Percentiles rank a stretch among this genome's conserved stretches.
phyloP scores from a whole-genome alignment of 1,140 invertebrate species.

The Hypothenemus hampei region DNA sequence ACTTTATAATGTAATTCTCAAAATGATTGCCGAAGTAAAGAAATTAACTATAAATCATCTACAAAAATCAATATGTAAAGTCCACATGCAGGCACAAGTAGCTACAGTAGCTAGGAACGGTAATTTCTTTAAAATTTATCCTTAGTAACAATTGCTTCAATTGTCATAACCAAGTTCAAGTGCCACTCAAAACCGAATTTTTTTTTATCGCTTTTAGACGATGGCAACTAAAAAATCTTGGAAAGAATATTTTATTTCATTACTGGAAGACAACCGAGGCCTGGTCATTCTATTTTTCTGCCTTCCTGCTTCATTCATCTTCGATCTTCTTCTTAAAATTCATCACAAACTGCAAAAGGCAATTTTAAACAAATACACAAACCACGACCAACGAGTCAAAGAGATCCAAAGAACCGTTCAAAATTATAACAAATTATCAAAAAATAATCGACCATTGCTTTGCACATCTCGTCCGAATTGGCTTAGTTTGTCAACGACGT shows the following conservation, averaged over 20 bases:
- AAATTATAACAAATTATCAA: constrained; percentile 55
- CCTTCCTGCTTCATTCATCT: constrained; percentile 60
- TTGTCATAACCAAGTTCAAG: no score
- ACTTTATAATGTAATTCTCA: no score
- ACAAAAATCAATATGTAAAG: no score
- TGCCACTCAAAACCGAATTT: no score
- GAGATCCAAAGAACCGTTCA: constrained; percentile 55
- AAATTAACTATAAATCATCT: no score
- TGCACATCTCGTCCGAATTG: constrained; percentile 64
- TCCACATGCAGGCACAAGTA: no score
- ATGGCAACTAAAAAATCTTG: constrained; percentile 5
- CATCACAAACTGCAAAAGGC: constrained; percentile 47
- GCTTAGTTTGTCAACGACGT: constrained; percentile 61
- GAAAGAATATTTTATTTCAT: constrained; percentile 44
- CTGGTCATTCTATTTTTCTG: constrained; percentile 61
- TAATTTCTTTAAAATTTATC: no score
- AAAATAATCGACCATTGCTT: constrained; percentile 50
- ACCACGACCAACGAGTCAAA: constrained; percentile 54
- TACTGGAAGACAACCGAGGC: constrained; percentile 61
- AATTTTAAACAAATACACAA: constrained; percentile 46
- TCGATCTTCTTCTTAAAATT: constrained; percentile 51
- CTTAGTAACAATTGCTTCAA: no score
- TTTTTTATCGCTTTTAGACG: no score
- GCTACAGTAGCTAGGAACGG: no score
- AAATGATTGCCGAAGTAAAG: no score